Evolutionary conservation across 1,140 invertebrate genomes (phyloP), one percentile per base, ranked within the genome.

Genomic region (Calephelis nemesis): DNA sequence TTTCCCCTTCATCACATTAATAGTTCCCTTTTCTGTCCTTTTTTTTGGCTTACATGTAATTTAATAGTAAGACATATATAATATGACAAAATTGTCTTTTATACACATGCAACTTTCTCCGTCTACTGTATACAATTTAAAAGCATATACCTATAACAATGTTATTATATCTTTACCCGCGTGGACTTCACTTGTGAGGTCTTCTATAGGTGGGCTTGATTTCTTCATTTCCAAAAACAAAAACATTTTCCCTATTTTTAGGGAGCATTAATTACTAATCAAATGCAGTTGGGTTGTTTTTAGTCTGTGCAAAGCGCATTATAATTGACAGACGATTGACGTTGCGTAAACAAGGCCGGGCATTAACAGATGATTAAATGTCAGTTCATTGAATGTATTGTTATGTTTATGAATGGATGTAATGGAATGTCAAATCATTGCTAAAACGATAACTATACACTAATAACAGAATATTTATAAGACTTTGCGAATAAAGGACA

Each of bases 251-350:
- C 54, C 54, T 58, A 39, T 58, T 58, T 58, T 58, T 30, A 39
- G 54, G 30, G 54, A 40, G 54, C 39, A n/a, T 8, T 13, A 60
- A 58, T 58, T 11, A 45, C 6, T 45, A 6, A 45, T 45, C 42
- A 45, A 10, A 40, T 60, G 39, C 58, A 60, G 58, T 40, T 39
- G 12, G 39, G 42, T n/a, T 12, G 39, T 60, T 60, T 60, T 60
- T 60, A 60, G 58, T 60, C 58, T 60, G 52, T 58, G 58, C 58
- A 60, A 60, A 60, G 58, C 58, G 39, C 40, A 60, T 60, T 60
- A 39, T 39, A 60, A 60, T 42, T 60, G 58, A 60, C 58, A 60
- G 39, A 5, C 12, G 58, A 60, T 40, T 60, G 58, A 60, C 58
- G 39, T 60, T 60, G 58, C 58, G 58, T 60, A 60, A 60, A 60